phyloP scores from a whole-genome alignment of 2,113 vertebrate species.

The Casuarius casuarius region DNA sequence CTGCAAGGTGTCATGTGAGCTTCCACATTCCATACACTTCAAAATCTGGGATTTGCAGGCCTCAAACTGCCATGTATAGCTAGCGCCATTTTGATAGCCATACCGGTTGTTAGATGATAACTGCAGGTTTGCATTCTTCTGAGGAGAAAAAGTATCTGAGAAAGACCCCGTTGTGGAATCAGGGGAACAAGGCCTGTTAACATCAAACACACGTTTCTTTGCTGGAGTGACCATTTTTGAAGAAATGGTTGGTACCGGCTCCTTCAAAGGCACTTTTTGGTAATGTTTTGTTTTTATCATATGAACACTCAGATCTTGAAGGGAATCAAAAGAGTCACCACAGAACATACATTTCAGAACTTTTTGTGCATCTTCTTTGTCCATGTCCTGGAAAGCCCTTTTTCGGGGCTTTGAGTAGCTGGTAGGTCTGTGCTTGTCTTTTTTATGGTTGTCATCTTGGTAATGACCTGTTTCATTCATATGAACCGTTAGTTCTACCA shows the following conservation, averaged over 20 bases:
- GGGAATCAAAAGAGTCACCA: conserved; percentile 96
- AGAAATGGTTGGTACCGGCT: conserved; percentile 93
- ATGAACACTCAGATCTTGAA: conserved; percentile 97
- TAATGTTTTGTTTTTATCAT: conserved; percentile 99
- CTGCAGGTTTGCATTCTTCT: conserved; percentile 79
- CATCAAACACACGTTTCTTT: conserved; percentile 94
- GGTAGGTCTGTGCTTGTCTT: conserved; percentile 86
- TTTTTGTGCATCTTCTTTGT: conserved; percentile 97
- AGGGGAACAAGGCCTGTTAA: conserved; percentile 92
- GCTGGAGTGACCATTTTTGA: conserved; percentile 92
- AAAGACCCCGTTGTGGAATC: conserved; percentile 92
- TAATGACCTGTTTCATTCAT: conserved; percentile 98
- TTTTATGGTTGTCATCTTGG: conserved; percentile 95
- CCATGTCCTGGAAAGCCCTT: conserved; percentile 93
- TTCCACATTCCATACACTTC: conserved; percentile 99
- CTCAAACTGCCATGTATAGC: conserved; percentile 99
- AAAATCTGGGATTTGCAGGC: conserved; percentile 98
- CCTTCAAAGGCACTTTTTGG: conserved; percentile 99
- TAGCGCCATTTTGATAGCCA: conserved; percentile 96
- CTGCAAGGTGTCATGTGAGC: conserved; percentile 95
- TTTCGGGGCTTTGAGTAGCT: conserved; percentile 94
- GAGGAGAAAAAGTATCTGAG: conserved; percentile 84
- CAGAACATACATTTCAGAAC: conserved; percentile 99
- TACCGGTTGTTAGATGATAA: conserved; percentile 91
- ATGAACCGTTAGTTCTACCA: conserved; percentile 95